Evolutionary conservation across 2,888 invertebrate species (phyloP).

Genomic region (Apomyelois bistriatella): DNA sequence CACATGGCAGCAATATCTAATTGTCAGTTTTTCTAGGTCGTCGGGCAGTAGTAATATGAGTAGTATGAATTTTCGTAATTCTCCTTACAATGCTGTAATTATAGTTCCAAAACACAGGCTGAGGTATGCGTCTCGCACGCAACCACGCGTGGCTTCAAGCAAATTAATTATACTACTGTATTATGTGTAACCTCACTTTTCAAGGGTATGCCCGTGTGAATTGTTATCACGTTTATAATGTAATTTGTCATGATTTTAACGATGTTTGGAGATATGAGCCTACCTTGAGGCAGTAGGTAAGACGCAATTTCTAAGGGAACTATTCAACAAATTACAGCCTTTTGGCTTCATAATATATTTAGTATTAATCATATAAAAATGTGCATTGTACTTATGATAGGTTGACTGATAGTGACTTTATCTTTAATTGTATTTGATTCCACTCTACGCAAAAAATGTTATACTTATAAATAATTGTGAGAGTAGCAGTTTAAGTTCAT

Average conservation of each 20-base stretch:
- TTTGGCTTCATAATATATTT: too few species aligned
- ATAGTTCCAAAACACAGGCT: conserved; percentile 46
- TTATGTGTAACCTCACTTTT: conserved; percentile 43
- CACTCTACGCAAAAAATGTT: too few species aligned
- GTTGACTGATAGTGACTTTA: too few species aligned
- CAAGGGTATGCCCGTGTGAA: conserved; percentile 47
- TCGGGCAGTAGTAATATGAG: conserved; percentile 32
- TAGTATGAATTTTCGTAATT: conserved; percentile 49
- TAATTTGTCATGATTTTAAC: neutral
- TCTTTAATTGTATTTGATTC: too few species aligned
- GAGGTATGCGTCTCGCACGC: conserved; percentile 48
- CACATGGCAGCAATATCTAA: conserved; percentile 33
- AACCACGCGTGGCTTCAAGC: conserved; percentile 52
- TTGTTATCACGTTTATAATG: conserved; percentile 17
- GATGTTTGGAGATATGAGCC: neutral
- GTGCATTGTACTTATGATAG: too few species aligned
- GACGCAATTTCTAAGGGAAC: neutral
- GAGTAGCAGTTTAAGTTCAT: too few species aligned
- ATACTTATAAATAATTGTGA: too few species aligned
- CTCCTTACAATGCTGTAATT: conserved; percentile 55
- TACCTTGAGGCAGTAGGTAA: too few species aligned
- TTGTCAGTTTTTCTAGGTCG: conserved; percentile 52
- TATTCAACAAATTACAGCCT: too few species aligned
- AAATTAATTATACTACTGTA: conserved; percentile 52
- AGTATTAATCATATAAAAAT: too few species aligned